Conservation (phyloP, 2,888 invertebrate genomes). For the Diaperis boleti region DNA sequence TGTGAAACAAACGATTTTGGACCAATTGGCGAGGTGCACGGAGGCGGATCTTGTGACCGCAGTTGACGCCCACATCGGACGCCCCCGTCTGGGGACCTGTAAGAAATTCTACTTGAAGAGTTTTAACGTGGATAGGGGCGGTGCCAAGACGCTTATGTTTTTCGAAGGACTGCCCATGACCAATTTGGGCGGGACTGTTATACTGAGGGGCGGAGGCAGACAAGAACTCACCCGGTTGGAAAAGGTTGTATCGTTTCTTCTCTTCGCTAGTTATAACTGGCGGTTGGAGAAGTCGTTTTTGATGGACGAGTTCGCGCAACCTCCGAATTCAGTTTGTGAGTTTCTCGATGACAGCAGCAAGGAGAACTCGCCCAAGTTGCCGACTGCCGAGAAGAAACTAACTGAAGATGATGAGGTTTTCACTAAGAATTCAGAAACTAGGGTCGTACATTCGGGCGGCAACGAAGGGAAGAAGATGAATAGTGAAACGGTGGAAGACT, state of each 20-base stretch:
- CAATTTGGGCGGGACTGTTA: slow-evolving; percentile 87
- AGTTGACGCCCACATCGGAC: slow-evolving; percentile 87
- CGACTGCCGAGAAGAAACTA: slow-evolving; percentile 31
- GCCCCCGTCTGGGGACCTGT: slow-evolving; percentile 87
- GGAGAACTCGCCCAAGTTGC: slow-evolving; percentile 60
- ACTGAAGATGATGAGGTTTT: slow-evolving; percentile 33
- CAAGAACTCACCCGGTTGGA: slow-evolving; percentile 86
- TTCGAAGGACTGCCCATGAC: slow-evolving; percentile 90
- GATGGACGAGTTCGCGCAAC: slow-evolving; percentile 87
- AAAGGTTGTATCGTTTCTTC: slow-evolving; percentile 83
- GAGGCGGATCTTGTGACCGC: slow-evolving; percentile 88
- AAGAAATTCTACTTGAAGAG: slow-evolving; percentile 81
- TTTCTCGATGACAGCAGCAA: slow-evolving; percentile 62
- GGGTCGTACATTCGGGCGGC: neutral
- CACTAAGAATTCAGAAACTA: slow-evolving; percentile 9
- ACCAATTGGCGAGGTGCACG: slow-evolving; percentile 81
- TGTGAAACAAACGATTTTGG: slow-evolving; percentile 85
- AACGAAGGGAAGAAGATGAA: slow-evolving; percentile 64
- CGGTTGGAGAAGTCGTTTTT: slow-evolving; percentile 91
- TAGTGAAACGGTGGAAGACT: slow-evolving; percentile 77
- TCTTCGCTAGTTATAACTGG: slow-evolving; percentile 91
- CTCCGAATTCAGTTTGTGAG: slow-evolving; percentile 71
- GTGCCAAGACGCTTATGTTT: slow-evolving; percentile 90
- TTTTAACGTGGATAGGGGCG: slow-evolving; percentile 69
- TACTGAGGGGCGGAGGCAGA: slow-evolving; percentile 82